Evolutionary conservation across 2,888 invertebrate genomes (phyloP).

Genomic region (Melinopterus prodromus): DNA sequence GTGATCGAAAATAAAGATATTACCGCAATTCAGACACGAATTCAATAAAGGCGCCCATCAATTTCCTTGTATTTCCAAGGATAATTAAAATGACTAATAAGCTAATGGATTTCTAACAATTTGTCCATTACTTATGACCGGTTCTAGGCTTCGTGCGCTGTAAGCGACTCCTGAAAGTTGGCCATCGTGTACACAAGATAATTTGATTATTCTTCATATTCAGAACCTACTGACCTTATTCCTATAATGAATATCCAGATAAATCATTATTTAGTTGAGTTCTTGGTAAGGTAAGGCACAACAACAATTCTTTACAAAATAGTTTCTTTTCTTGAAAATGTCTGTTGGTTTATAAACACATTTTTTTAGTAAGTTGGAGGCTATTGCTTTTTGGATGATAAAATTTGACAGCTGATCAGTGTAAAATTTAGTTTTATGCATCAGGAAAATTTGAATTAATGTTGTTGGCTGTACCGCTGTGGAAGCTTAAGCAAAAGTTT

Average conservation of each 20-base stretch:
- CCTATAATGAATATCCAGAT: not conserved
- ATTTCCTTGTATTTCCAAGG: conserved; percentile 10
- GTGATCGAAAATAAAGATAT: conserved; percentile 20
- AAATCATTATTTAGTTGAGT: no score
- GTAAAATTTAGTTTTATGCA: no score
- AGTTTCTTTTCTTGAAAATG: no score
- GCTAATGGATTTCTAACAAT: conserved; percentile 25
- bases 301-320: no score
- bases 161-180: not conserved
- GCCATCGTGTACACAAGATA: not conserved
- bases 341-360: no score
- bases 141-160: not conserved
- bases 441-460: no score
- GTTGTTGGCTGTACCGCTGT: no score
- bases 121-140: conserved; percentile 5
- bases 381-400: no score
- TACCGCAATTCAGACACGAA: conserved; percentile 21
- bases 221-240: not conserved
- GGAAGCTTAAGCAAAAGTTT: no score
- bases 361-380: no score
- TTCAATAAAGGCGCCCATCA: conserved; percentile 15
- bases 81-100: conserved; percentile 23
- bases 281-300: no score
- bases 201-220: not conserved
- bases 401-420: no score